Evolutionary conservation across 1,140 invertebrate species (phyloP).

Genomic region (Aphelenchoides fujianensis): DNA sequence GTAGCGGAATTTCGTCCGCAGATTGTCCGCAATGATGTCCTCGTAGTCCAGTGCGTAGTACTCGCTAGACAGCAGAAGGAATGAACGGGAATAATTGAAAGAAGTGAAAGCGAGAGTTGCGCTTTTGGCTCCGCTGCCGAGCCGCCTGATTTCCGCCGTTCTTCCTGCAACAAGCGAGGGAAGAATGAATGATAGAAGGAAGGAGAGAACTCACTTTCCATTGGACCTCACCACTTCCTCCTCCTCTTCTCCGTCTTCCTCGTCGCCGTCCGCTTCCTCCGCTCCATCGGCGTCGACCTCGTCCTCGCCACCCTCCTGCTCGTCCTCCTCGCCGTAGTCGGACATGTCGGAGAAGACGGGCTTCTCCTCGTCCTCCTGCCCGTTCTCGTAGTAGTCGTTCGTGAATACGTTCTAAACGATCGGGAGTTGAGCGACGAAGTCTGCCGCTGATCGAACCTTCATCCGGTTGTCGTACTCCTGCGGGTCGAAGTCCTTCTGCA

Average conservation of each 20-base stretch:
- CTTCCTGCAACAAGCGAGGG: too few species aligned
- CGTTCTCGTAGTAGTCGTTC: conserved; percentile 76
- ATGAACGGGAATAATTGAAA: too few species aligned
- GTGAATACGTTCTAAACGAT: conserved; percentile 73
- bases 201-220: not conserved
- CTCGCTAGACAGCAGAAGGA: too few species aligned
- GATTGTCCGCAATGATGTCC: conserved; percentile 80
- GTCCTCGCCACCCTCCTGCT: conserved; percentile 30
- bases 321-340: conserved; percentile 59
- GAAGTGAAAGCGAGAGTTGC: conserved; percentile 70
- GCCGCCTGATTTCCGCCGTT: conserved; percentile 1
- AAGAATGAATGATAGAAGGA: too few species aligned
- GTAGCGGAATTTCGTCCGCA: conserved; percentile 88
- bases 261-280: conserved; percentile 48
- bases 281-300: too few species aligned
- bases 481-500: conserved; percentile 89
- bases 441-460: conserved; percentile 68
- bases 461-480: conserved; percentile 81
- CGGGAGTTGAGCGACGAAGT: too few species aligned
- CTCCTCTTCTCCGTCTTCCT: conserved; percentile 56
- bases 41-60: conserved; percentile 91
- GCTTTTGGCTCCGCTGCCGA: conserved; percentile 56
- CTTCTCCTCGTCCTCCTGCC: conserved; percentile 66
- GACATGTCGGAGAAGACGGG: conserved; percentile 48
- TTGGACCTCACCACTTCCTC: conserved; percentile 59